These are phyloP conservation scores for Lumbricus terrestris DNA, from an alignment of 2,888 invertebrate genomes.

Conservation along the genomic window DNA sequence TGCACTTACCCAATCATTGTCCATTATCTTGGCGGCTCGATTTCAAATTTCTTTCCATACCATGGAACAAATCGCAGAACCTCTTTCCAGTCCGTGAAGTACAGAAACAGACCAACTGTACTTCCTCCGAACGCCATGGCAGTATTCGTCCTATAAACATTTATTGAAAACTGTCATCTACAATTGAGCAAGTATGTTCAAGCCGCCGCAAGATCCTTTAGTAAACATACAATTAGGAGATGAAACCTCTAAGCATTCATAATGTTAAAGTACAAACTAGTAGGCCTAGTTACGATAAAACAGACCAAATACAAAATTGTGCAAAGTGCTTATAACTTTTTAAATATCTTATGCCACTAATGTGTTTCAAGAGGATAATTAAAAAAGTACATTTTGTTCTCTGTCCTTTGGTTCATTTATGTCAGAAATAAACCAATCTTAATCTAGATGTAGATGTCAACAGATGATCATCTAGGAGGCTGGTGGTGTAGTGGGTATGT, in stretches of 20 bases:
- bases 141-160: conserved; percentile 25
- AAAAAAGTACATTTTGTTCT: no score
- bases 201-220: background rate
- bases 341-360: no score
- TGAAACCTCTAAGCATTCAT: background rate
- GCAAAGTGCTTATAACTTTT: no score
- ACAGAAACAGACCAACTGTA: conserved; percentile 23
- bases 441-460: no score
- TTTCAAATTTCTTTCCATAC: conserved; percentile 26
- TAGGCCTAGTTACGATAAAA: background rate
- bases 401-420: no score
- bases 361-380: no score
- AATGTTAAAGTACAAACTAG: background rate
- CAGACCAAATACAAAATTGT: no score
- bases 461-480: no score
- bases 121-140: conserved; percentile 23
- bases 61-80: conserved; percentile 34
- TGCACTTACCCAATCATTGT: background rate
- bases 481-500: no score
- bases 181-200: background rate
- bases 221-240: background rate
- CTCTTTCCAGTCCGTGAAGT: conserved; percentile 34
- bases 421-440: no score
- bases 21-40: conserved; percentile 25
- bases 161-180: background rate